Percentiles rank a stretch among this genome's conserved stretches.
phyloP scores from a whole-genome alignment of 2,113 vertebrate species.

The Callionymus lyra region DNA sequence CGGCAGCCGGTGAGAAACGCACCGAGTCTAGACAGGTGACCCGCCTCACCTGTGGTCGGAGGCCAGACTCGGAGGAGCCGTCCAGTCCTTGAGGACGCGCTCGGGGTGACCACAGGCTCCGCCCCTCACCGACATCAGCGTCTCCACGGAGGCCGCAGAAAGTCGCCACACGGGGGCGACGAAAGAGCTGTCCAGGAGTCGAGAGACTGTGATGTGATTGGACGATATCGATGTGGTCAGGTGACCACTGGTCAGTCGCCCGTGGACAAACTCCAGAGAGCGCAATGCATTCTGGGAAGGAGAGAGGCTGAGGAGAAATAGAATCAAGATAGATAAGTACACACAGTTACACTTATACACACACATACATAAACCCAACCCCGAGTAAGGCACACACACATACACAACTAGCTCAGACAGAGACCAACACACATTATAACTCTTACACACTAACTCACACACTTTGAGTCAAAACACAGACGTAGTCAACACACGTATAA shows the following conservation, averaged over 20 bases:
- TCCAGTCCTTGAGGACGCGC: slow-evolving; percentile 36
- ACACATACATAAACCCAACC: too few relatives aligned
- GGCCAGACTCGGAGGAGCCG: slow-evolving; percentile 36
- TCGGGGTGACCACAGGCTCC: slow-evolving; percentile 1
- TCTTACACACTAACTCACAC: too few relatives aligned
- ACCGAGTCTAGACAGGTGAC: not conserved
- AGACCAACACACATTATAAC: too few relatives aligned
- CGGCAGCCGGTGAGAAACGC: not conserved
- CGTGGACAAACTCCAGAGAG: not conserved
- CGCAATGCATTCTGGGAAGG: slow-evolving; percentile 16
- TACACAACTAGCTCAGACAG: too few relatives aligned
- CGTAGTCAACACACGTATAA: too few relatives aligned
- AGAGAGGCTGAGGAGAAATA: not conserved
- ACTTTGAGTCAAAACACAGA: too few relatives aligned
- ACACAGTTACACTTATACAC: too few relatives aligned
- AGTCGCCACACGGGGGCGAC: slow-evolving; percentile 15
- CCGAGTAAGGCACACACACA: too few relatives aligned
- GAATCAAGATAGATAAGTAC: too few relatives aligned
- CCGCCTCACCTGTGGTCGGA: slow-evolving; percentile 36
- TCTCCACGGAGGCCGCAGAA: slow-evolving; percentile 25
- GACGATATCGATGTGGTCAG: not conserved
- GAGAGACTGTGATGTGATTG: not conserved
- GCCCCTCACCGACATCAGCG: not conserved
- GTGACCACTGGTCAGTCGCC: slow-evolving; percentile 26
- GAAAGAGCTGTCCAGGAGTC: not conserved